These are phyloP conservation scores for Hypocryptadius cinnamomeus DNA, from an alignment of 2,113 vertebrate species.

Conservation along the genomic window DNA sequence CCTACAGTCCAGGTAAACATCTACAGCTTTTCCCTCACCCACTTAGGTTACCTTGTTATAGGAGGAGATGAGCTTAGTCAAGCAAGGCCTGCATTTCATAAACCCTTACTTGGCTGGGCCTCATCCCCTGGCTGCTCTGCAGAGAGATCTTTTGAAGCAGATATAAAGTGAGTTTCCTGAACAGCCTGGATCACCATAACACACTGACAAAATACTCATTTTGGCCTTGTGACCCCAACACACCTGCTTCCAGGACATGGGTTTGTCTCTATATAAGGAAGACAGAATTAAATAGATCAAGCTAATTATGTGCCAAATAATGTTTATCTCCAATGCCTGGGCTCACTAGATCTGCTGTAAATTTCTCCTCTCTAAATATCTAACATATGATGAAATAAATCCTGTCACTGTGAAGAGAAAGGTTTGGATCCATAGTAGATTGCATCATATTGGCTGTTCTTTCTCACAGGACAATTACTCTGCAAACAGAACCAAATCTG, in stretches of 20 bases:
- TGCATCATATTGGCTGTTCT: not conserved
- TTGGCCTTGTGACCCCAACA: not conserved
- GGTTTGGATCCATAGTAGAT: not conserved
- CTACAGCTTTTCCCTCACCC: not conserved
- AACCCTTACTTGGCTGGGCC: not conserved
- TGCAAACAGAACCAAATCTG: not conserved
- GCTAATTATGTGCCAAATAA: not conserved
- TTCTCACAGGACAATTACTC: not conserved
- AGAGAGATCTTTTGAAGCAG: not conserved
- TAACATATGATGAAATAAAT: not conserved
- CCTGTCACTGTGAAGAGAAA: not conserved
- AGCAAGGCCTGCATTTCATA: not conserved
- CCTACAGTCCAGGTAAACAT: not conserved
- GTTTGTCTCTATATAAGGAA: not conserved
- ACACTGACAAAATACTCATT: not conserved
- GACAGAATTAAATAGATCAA: not conserved
- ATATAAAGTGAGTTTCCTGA: not conserved
- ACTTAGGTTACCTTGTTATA: not conserved
- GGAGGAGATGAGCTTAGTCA: not conserved
- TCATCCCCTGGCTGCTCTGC: not conserved
- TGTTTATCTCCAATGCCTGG: not conserved
- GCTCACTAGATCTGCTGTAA: not conserved
- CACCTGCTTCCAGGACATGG: not conserved
- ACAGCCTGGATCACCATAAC: not conserved
- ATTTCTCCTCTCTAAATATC: not conserved